Percentiles rank a stretch among this genome's conserved stretches.
Conservation (phyloP, 2,797 vertebrate species). For the Cryptoprocta ferox region DNA sequence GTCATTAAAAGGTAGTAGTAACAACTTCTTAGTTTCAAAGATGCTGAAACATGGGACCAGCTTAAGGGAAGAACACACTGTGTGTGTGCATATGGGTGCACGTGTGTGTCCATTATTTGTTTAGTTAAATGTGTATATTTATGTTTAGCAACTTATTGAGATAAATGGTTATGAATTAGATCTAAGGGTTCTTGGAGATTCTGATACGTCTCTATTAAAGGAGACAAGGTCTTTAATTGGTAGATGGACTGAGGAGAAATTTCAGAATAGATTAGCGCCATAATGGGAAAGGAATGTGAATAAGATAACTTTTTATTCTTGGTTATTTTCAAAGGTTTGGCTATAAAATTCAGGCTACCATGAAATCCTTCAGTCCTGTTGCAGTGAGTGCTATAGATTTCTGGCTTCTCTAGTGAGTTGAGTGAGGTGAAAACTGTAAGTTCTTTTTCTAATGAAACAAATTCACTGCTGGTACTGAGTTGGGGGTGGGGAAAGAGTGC, state of each 20-base stretch:
- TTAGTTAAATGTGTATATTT: not conserved
- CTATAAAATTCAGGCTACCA: not conserved
- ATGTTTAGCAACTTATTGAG: not conserved
- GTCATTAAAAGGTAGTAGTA: not conserved
- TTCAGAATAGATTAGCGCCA: not conserved
- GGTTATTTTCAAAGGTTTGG: not conserved
- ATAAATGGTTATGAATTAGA: not conserved
- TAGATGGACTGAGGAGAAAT: not conserved
- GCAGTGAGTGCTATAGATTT: not conserved
- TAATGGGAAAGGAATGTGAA: not conserved
- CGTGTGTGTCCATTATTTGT: not conserved
- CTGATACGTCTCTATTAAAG: not conserved
- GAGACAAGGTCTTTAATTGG: not conserved
- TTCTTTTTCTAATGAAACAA: not conserved
- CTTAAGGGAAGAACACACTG: not conserved
- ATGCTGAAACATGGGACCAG: not conserved
- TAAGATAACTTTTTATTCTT: not conserved
- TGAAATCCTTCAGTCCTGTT: not conserved
- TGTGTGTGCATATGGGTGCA: not conserved
- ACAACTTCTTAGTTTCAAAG: not conserved
- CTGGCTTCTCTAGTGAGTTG: not conserved
- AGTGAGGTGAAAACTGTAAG: not conserved
- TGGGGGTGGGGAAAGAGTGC: not conserved
- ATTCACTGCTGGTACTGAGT: not conserved
- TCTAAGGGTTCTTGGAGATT: not conserved